These are phyloP conservation scores for Lagodon rhomboides DNA, from an alignment of 2,797 vertebrate genomes.

Conservation along the genomic window DNA sequence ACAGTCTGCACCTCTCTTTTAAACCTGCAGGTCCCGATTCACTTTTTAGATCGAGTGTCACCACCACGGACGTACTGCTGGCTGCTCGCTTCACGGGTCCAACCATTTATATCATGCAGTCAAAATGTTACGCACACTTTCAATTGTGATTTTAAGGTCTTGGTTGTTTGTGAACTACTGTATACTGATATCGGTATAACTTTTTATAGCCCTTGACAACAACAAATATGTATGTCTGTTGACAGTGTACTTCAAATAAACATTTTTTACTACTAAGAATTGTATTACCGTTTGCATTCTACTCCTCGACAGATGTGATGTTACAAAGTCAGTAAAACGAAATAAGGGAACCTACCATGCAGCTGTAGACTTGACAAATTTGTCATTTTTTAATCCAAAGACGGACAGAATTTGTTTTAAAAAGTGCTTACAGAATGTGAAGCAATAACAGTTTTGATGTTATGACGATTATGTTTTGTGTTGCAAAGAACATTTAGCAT, in stretches of 20 bases:
- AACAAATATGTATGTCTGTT: slow-evolving; percentile 14
- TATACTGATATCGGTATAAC: neutral
- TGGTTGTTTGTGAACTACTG: slow-evolving; percentile 21
- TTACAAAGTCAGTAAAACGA: neutral
- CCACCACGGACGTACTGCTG: neutral
- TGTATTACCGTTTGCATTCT: neutral
- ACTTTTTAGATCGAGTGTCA: slow-evolving; percentile 6
- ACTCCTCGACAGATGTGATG: neutral
- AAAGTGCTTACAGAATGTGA: neutral
- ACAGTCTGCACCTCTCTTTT: slow-evolving; percentile 93
- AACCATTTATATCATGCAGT: slow-evolving; percentile 10
- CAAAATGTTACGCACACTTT: neutral
- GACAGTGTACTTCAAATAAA: slow-evolving; percentile 60
- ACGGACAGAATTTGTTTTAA: neutral
- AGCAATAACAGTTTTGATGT: too few species aligned
- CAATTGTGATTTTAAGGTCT: neutral
- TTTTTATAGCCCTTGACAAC: slow-evolving; percentile 18
- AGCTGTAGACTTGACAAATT: neutral
- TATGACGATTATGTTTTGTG: too few species aligned
- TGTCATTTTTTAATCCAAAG: neutral
- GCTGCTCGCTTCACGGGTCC: neutral
- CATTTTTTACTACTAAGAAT: neutral
- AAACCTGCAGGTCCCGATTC: slow-evolving; percentile 48
- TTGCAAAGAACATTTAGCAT: too few species aligned
- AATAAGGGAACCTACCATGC: neutral